A percentile compares a stretch with the other conserved stretches of the same genome.
phyloP scores from a whole-genome alignment of 2,888 invertebrate species.

The Synanthedon myopaeformis region DNA sequence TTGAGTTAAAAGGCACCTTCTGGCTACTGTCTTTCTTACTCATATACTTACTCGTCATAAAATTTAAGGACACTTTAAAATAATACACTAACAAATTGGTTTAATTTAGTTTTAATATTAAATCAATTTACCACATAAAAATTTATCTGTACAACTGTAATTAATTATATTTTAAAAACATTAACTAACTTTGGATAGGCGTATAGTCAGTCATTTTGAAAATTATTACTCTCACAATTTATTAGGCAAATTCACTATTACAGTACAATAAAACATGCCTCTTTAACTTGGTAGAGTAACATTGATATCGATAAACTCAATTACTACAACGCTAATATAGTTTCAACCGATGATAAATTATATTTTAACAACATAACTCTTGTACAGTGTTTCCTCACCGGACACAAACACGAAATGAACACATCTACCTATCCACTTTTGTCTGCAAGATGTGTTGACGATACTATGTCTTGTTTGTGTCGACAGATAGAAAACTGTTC shows the following conservation, averaged over 20 bases:
- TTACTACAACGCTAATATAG: slow-evolving; percentile 22
- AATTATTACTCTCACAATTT: not conserved
- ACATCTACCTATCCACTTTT: not conserved
- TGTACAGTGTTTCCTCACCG: slow-evolving; percentile 1
- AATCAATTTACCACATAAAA: slow-evolving; percentile 58
- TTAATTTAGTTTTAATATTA: slow-evolving; percentile 38
- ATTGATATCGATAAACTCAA: slow-evolving; percentile 17
- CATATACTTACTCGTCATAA: too few relatives aligned
- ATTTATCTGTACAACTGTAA: slow-evolving; percentile 42
- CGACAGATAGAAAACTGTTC: not conserved
- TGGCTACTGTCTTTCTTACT: too few relatives aligned
- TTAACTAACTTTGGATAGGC: slow-evolving; percentile 24
- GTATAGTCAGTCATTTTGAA: slow-evolving; percentile 35
- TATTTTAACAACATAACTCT: slow-evolving; percentile 26
- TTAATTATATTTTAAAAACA: slow-evolving; percentile 7
- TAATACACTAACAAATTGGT: not conserved
- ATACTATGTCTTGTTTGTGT: not conserved
- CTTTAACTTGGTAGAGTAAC: slow-evolving; percentile 11
- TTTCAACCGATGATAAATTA: slow-evolving; percentile 27
- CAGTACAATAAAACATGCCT: not conserved
- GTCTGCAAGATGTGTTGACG: not conserved
- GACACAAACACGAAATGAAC: not conserved
- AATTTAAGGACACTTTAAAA: too few relatives aligned
- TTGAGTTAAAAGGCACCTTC: too few relatives aligned
- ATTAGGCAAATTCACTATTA: not conserved